Conservation (phyloP, 1,140 invertebrate species). For the Drosophila mayri region DNA sequence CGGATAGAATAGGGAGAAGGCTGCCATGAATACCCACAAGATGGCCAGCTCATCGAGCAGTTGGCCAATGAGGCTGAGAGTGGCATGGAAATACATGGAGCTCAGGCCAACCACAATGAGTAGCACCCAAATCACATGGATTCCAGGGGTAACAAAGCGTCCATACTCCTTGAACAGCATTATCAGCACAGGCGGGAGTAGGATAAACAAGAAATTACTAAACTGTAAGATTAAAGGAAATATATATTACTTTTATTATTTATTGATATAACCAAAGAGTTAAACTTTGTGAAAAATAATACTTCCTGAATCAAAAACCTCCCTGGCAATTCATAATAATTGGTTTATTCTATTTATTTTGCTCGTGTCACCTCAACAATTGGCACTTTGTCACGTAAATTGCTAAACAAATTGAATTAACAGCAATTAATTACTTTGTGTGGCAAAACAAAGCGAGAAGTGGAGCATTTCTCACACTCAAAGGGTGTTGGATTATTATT, state of each 20-base stretch:
- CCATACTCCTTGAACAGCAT: slow-evolving; percentile 91
- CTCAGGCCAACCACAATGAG: slow-evolving; percentile 91
- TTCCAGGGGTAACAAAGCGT: slow-evolving; percentile 89
- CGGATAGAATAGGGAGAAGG: slow-evolving; percentile 90
- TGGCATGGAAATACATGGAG: slow-evolving; percentile 94
- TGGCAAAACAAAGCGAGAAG: slow-evolving; percentile 19
- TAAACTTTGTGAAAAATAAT: background rate
- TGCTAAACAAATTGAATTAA: slow-evolving; percentile 34
- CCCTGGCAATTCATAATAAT: background rate
- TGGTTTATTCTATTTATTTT: slow-evolving; percentile 15
- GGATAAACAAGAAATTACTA: slow-evolving; percentile 92
- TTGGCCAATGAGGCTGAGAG: slow-evolving; percentile 92
- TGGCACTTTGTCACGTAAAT: slow-evolving; percentile 41
- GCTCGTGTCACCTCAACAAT: slow-evolving; percentile 44
- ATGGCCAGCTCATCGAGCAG: slow-evolving; percentile 92
- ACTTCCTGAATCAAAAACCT: background rate
- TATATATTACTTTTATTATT: background rate
- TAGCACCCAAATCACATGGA: slow-evolving; percentile 91
- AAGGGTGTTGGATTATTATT: slow-evolving; percentile 8
- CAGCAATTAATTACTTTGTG: slow-evolving; percentile 27
- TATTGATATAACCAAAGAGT: background rate
- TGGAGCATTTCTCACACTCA: slow-evolving; percentile 24
- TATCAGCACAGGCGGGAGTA: slow-evolving; percentile 91
- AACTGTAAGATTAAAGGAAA: slow-evolving; percentile 86
- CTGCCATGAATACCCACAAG: slow-evolving; percentile 92